Conservation (phyloP, 1,140 invertebrate species). For the Ephestia elutella region DNA sequence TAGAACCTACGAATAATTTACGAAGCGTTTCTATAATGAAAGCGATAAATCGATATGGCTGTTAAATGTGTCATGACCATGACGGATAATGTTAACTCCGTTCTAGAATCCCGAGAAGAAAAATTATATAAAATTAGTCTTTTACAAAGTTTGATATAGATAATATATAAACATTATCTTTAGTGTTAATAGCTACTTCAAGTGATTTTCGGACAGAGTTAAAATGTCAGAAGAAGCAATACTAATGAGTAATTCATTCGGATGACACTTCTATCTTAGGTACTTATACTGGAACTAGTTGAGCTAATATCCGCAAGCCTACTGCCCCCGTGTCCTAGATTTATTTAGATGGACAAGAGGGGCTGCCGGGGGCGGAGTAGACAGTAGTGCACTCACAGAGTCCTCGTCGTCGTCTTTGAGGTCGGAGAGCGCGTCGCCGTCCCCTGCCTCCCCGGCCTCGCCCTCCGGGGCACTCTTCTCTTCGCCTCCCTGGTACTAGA, state of each 20-base stretch:
- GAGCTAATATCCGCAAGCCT: constrained; percentile 34
- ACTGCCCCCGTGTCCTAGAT: constrained; percentile 58
- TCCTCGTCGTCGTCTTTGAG: constrained; percentile 68
- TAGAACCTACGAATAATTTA: constrained; percentile 64
- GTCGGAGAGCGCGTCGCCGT: constrained; percentile 46
- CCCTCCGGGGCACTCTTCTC: constrained; percentile 47
- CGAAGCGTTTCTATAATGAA: constrained; percentile 58
- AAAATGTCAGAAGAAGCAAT: constrained; percentile 8
- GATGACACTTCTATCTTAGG: constrained; percentile 23
- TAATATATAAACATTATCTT: too few species aligned
- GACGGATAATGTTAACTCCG: not conserved
- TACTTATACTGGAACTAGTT: constrained; percentile 38
- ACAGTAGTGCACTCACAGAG: constrained; percentile 61
- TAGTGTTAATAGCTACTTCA: not conserved
- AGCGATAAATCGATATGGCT: constrained; percentile 48
- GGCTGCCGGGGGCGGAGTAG: constrained; percentile 7
- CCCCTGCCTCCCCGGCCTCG: constrained; percentile 26
- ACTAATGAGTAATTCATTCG: constrained; percentile 28
- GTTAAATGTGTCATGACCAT: constrained; percentile 4
- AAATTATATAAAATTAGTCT: not conserved
- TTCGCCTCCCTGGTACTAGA: constrained; percentile 56
- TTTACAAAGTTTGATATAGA: too few species aligned
- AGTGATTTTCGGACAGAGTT: not conserved
- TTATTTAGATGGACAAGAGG: constrained; percentile 32
- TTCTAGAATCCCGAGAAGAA: not conserved